Evolutionary conservation across 2,797 vertebrate species (phyloP).

Genomic region (Agapornis canus): DNA sequence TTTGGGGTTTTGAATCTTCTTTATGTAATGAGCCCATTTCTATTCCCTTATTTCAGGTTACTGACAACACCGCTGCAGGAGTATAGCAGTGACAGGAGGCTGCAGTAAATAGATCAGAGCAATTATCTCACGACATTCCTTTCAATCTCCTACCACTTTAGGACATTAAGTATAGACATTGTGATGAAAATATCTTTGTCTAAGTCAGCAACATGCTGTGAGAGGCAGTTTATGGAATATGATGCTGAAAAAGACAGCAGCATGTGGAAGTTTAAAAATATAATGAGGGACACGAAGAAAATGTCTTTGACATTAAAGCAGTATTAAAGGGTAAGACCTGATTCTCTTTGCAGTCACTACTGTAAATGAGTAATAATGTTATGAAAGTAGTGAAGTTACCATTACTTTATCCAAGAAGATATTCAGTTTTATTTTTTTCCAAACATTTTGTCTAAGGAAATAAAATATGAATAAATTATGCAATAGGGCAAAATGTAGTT

Average conservation of each 20-base stretch:
- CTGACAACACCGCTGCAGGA: background rate
- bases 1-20: background rate
- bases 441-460: background rate
- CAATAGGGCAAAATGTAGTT: background rate
- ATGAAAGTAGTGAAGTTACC: background rate
- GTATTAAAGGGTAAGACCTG: background rate
- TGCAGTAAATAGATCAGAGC: conserved; percentile 42
- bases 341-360: background rate
- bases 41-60: background rate
- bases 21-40: background rate
- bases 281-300: background rate
- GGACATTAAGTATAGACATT: background rate
- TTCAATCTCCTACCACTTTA: conserved; percentile 7
- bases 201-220: conserved; percentile 38
- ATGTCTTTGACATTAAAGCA: background rate
- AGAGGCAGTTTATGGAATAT: background rate
- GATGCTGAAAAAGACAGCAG: conserved; percentile 18
- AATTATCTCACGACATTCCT: conserved; percentile 39
- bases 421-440: background rate
- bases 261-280: conserved; percentile 21
- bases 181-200: conserved; percentile 45
- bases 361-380: background rate
- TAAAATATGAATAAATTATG: background rate
- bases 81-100: background rate
- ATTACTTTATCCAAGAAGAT: background rate